Base-by-base conservation (phyloP, 2,797 vertebrate species). In the Semotilus atromaculatus region DNA sequence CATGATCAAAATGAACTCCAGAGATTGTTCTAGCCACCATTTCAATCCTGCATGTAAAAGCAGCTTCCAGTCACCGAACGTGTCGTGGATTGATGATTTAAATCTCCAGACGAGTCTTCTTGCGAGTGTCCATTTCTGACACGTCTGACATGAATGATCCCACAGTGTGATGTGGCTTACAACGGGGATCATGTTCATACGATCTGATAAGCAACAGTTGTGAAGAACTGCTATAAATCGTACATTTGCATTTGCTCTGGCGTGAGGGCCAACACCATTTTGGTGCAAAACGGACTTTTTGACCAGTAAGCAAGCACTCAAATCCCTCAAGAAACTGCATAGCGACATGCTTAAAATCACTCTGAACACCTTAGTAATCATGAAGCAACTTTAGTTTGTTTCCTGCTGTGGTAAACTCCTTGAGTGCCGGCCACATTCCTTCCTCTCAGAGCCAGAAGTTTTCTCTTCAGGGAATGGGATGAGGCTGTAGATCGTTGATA, bases 401-500 rank as follows among this genome's bases (percentile, higher is more conserved):
- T 77, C 53, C 36, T 29, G 53, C 34, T 77, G 34, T 26, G 74
- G 36, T 11, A 14, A 80, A 68, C 18, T 81, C 9, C 8, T 34
- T 9, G 7, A n/a, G 82, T 23, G 36, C 34, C 14, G 18, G 45
- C 23, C 21, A 2, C 62, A 81, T 71, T 62, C 73, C 53, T 76
- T 81, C 82, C 74, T 62, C 23, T 70, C 34, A 40, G 21, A 19
- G 26, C 23, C 26, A 31, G 62, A 16, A 8, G 82, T 89, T 90
- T 93, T 82, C 88, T 91, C 83, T 90, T 86, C 82, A 80, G 34
- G 55, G 88, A 91, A 45, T 64, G 18, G 36, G 87, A 86, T 80
- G 78, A 89, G 85, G 85, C 89, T 62, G 86, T 86, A 72, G 71
- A 43, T 71, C 74, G 86, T 85, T 86, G 78, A 81, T 86, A 43